Base-by-base conservation (phyloP, 2,888 invertebrate genomes). In the Scaptomyza flava region DNA sequence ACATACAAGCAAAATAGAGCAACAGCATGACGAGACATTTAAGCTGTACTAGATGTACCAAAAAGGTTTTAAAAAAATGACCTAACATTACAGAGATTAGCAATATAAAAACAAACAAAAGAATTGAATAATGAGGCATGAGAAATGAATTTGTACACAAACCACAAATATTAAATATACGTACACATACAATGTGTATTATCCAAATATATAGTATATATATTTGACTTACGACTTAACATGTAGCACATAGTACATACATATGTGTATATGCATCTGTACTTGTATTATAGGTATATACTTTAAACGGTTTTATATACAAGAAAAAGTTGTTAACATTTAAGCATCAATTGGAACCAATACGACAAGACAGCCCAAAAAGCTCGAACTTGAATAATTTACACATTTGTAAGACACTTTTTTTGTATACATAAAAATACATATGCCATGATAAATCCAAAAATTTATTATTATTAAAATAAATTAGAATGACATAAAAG, bases 261-360 rank as follows among this genome's bases (percentile, higher is more conserved):
- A 70, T 23, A 23, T 23, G 23, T 23, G 1, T 56, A 62, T 57
- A 81, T 68, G 75, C 64, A 70, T 65, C 52, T 75, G 57, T 79
- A 87, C 66, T 58, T 71, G 54, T 66, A 41, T 61, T 50, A 62
- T 58, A 70, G 36, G 54, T 31, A 33, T 74, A 42, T 58, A 67
- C 34, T 53, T 71, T 66, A 43, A 83, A 76, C 54, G 69, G 77
- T 87, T 85, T 82, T 82, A 77, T 87, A 82, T 79, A 81, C 67
- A 84, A 71, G 59, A 74, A 43, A 60, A 51, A 84, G 81, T 77
- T 81, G 87, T 89, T 90, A 90, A 89, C 79, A 89, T 77, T 54
- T 84, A 89, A 89, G 87, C 89, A 90, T 86, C 81, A 87, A 89
- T 89, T 89, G 90, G 89, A 89, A 88, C 90, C 90, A 84, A 87